Evolutionary conservation across 2,797 vertebrate species (phyloP).

Genomic region (Enteromius viviparus): DNA sequence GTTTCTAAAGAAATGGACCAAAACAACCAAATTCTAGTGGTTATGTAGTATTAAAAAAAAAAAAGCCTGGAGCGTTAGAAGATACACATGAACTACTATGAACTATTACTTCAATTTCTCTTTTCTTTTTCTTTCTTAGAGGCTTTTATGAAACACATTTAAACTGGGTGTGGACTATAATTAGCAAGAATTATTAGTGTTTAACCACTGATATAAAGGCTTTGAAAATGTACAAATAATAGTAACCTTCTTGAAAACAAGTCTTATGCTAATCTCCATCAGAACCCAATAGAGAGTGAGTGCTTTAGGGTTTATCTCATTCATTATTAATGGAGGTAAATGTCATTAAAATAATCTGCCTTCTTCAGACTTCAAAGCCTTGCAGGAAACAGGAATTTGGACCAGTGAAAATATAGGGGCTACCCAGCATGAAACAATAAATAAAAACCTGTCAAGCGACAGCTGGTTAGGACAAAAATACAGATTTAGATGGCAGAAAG

Average conservation of each 20-base stretch:
- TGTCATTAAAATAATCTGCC: conserved; percentile 75
- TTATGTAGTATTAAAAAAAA: not conserved
- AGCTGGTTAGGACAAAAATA: not conserved
- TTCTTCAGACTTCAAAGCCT: conserved; percentile 72
- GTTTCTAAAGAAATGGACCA: conserved; percentile 26
- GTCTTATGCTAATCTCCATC: conserved; percentile 45
- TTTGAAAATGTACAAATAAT: conserved; percentile 47
- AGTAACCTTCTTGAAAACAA: conserved; percentile 33
- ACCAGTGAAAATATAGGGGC: not conserved
- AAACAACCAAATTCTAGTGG: conserved; percentile 23
- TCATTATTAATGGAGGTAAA: conserved; percentile 74
- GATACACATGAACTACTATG: conserved; percentile 22
- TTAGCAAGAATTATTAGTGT: conserved; percentile 36
- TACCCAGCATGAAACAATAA: not conserved
- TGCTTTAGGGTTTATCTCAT: conserved; percentile 74
- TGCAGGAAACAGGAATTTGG: conserved; percentile 4
- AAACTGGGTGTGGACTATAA: conserved; percentile 17
- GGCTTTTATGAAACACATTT: conserved; percentile 27
- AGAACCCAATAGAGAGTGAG: conserved; percentile 48
- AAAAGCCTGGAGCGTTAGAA: not conserved
- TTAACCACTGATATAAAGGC: conserved; percentile 19
- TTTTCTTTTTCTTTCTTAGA: not conserved
- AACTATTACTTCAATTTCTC: conserved; percentile 4
- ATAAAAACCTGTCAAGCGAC: not conserved
- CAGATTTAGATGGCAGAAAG: not conserved